Percentiles rank a stretch among this genome's conserved stretches.
phyloP scores from a whole-genome alignment of 2,113 vertebrate genomes.

The Scalopus aquaticus region DNA sequence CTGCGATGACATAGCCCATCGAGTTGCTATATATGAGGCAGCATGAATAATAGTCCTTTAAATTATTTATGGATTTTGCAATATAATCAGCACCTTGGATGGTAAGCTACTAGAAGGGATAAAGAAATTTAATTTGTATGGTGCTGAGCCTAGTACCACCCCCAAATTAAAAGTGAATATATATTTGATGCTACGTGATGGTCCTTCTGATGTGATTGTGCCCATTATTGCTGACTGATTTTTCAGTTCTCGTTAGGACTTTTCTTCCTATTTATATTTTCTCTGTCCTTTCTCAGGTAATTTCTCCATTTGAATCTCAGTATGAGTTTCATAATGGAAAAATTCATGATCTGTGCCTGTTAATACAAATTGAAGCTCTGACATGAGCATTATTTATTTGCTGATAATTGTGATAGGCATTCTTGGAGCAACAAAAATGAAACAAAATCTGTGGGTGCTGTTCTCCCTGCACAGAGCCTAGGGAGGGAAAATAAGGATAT shows the following conservation, averaged over 20 bases:
- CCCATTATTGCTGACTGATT: neutral
- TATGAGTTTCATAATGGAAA: conserved; percentile 28
- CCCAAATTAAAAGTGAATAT: neutral
- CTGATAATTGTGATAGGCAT: neutral
- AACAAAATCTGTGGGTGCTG: neutral
- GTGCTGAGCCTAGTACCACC: conserved; percentile 2
- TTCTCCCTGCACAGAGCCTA: neutral
- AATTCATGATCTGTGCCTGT: conserved; percentile 1
- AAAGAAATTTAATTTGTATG: conserved; percentile 11
- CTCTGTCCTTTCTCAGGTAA: neutral
- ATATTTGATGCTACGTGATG: neutral
- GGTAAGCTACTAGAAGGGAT: conserved; percentile 57
- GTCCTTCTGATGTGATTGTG: neutral
- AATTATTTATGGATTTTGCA: conserved; percentile 42
- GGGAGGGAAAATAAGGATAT: neutral
- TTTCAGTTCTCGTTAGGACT: neutral
- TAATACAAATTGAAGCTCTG: neutral
- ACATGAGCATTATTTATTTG: neutral
- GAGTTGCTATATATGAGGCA: conserved; percentile 59
- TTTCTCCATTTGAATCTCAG: neutral
- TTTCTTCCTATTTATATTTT: neutral
- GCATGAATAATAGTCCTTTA: conserved; percentile 62
- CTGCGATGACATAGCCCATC: conserved; percentile 52
- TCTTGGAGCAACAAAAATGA: conserved; percentile 27
- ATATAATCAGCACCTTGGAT: conserved; percentile 53